phyloP scores from a whole-genome alignment of 2,113 vertebrate species.

The cattle (Bos taurus) region ARS-UCD2.0 NC_037344.1:57828001-57828500 shows the following conservation, averaged over 20 bases:
- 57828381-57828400: too few species aligned
- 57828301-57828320: background rate
- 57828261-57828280: background rate
- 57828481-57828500: background rate
- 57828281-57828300: background rate
- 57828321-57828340: background rate
- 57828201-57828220: constrained; percentile 95
- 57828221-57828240: constrained; percentile 97
- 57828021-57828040: background rate
- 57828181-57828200: constrained; percentile 89
- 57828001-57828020: rapidly evolving
- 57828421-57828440: background rate
- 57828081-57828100: constrained; percentile 75
- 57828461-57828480: background rate
- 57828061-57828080: background rate
- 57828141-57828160: constrained; percentile 82
- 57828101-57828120: constrained; percentile 86
- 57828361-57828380: background rate
- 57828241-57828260: constrained; percentile 85
- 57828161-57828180: constrained; percentile 87
- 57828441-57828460: background rate
- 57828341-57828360: rapidly evolving
- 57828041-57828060: rapidly evolving
- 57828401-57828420: background rate
- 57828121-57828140: constrained; percentile 94